These are phyloP conservation scores for Gallinago media DNA, from an alignment of 2,113 vertebrate genomes.

Conservation along the genomic window DNA sequence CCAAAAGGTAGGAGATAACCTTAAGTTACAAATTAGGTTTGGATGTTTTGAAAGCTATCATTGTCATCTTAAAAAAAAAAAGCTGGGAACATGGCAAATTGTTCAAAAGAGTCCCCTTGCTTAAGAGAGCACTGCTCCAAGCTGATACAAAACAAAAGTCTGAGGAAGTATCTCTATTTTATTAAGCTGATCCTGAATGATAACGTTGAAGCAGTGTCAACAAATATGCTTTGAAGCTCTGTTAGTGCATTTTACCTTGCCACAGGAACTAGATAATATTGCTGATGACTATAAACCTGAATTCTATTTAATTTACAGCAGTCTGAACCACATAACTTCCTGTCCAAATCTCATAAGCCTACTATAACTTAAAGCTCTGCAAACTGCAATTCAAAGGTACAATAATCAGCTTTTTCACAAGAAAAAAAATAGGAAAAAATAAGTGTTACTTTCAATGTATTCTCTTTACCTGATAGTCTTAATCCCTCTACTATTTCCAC, in stretches of 20 bases:
- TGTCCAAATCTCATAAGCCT: background rate
- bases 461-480: background rate
- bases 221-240: background rate
- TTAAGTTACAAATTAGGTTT: background rate
- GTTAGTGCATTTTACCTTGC: background rate
- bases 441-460: background rate
- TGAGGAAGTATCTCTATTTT: background rate
- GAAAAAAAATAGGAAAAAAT: background rate
- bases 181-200: too few species aligned
- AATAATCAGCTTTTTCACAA: background rate
- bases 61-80: background rate
- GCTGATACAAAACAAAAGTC: too few species aligned
- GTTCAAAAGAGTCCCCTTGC: background rate
- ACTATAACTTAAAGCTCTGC: background rate
- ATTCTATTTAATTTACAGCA: background rate
- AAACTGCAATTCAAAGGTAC: background rate
- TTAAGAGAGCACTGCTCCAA: background rate
- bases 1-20: background rate
- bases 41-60: background rate
- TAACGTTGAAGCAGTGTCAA: too few species aligned
- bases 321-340: background rate
- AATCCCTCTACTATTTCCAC: background rate
- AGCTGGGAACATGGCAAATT: rapidly evolving
- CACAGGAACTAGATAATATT: background rate
- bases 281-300: background rate